phyloP scores from a whole-genome alignment of 2,888 invertebrate species.

The Tachystola acroxantha region DNA sequence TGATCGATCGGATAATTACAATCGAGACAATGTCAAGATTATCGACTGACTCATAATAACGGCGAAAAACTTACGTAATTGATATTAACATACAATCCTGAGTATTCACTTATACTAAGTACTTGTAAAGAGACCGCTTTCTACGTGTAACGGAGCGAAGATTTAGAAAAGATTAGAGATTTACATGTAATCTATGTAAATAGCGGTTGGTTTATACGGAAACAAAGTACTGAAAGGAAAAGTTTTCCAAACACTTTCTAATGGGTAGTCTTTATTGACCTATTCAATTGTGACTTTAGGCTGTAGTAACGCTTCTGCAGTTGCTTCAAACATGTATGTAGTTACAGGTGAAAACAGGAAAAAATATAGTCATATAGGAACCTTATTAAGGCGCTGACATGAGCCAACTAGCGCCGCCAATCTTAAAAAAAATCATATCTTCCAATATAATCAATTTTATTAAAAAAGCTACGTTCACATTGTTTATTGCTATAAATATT shows the following conservation, averaged over 20 bases:
- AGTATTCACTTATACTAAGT: background rate
- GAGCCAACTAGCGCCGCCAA: too few relatives aligned
- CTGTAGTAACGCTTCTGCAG: too few relatives aligned
- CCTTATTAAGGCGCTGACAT: too few relatives aligned
- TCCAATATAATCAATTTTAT: too few relatives aligned
- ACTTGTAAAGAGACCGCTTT: conserved; percentile 5
- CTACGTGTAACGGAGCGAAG: conserved; percentile 8
- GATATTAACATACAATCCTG: conserved; percentile 12
- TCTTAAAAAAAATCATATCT: too few relatives aligned
- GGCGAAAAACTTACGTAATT: conserved; percentile 3
- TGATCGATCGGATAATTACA: conserved; percentile 10
- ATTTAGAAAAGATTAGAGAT: conserved; percentile 7
- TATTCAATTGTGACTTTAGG: too few relatives aligned
- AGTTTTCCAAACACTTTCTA: conserved; percentile 4
- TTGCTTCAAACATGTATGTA: too few relatives aligned
- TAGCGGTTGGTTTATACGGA: background rate
- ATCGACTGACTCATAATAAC: conserved; percentile 5
- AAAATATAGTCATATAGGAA: too few relatives aligned
- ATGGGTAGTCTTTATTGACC: too few relatives aligned
- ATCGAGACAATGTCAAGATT: conserved; percentile 11
- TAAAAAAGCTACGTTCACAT: too few relatives aligned
- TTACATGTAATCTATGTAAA: conserved; percentile 7
- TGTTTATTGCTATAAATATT: too few relatives aligned
- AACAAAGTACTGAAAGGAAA: conserved; percentile 7
- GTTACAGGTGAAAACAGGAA: too few relatives aligned